These are phyloP conservation scores for Nemurella pictetii DNA, from an alignment of 2,888 invertebrate genomes.

Conservation along the genomic window DNA sequence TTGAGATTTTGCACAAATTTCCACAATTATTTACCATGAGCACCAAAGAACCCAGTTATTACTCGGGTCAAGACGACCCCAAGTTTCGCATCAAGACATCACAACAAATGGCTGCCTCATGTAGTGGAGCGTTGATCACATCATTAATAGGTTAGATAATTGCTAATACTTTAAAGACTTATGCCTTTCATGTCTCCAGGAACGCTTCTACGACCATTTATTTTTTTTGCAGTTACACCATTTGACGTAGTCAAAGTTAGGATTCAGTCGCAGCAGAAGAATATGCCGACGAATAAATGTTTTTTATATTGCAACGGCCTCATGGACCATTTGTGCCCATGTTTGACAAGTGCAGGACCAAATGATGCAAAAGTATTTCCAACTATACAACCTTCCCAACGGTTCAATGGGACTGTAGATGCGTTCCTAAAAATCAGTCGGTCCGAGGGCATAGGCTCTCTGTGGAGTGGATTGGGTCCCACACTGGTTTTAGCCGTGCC, in stretches of 20 bases:
- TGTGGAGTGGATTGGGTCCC: slow-evolving; percentile 98
- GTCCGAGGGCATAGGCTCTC: slow-evolving; percentile 82
- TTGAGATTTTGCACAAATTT: too few relatives aligned
- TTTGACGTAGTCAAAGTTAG: slow-evolving; percentile 99
- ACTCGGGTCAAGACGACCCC: slow-evolving; percentile 58
- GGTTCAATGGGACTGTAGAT: slow-evolving; percentile 78
- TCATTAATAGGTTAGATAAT: slow-evolving; percentile 76
- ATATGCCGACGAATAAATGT: slow-evolving; percentile 79
- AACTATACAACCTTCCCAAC: slow-evolving; percentile 48
- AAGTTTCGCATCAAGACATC: slow-evolving; percentile 73
- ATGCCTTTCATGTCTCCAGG: not conserved
- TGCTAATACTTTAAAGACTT: not conserved
- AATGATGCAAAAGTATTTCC: not conserved
- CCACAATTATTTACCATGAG: not conserved
- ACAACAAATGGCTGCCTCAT: slow-evolving; percentile 84
- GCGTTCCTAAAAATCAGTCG: slow-evolving; percentile 91
- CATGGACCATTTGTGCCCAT: slow-evolving; percentile 94
- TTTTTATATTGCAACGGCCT: slow-evolving; percentile 97
- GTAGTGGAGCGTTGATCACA: slow-evolving; percentile 86
- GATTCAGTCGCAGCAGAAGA: slow-evolving; percentile 91
- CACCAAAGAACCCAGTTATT: not conserved
- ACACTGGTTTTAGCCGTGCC: slow-evolving; percentile 94
- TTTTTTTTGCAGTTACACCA: slow-evolving; percentile 78
- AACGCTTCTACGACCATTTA: too few relatives aligned
- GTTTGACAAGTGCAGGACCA: not conserved